phyloP scores from a whole-genome alignment of 2,797 vertebrate genomes.

The Eupleurogrammus muticus region DNA sequence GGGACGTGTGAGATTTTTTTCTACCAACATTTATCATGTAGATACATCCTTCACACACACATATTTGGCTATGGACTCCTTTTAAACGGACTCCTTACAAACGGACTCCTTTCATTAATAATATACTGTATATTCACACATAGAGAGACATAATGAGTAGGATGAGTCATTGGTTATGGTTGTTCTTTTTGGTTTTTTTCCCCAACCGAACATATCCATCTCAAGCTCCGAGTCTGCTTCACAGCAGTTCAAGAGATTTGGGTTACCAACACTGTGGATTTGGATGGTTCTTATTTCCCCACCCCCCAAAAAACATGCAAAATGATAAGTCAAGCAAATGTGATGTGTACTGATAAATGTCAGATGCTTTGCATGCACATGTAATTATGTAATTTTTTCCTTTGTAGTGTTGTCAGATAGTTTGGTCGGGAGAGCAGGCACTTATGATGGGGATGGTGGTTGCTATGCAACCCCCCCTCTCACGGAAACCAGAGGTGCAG shows the following conservation, averaged over 20 bases:
- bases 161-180: slow-evolving; percentile 6
- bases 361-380: slow-evolving; percentile 41
- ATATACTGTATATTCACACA: slow-evolving; percentile 33
- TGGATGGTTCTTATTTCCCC: slow-evolving; percentile 6
- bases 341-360: slow-evolving; percentile 38
- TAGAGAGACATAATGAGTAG: slow-evolving; percentile 45
- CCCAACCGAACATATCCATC: slow-evolving; percentile 17
- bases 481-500: slow-evolving; percentile 46
- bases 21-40: slow-evolving; percentile 59
- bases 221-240: slow-evolving; percentile 17
- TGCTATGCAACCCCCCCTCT: slow-evolving; percentile 71
- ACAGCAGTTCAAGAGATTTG: slow-evolving; percentile 18
- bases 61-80: slow-evolving; percentile 44
- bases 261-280: slow-evolving; percentile 20
- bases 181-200: slow-evolving; percentile 38
- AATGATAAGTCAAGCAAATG: slow-evolving; percentile 22
- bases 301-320: slow-evolving; percentile 11
- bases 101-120: slow-evolving; percentile 45
- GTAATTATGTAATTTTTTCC: slow-evolving; percentile 27
- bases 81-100: slow-evolving; percentile 53
- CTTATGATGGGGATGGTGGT: slow-evolving; percentile 60
- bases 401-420: slow-evolving; percentile 48
- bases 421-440: slow-evolving; percentile 24
- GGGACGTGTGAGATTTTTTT: slow-evolving; percentile 64
- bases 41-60: slow-evolving; percentile 27